Evolutionary conservation across 2,888 invertebrate species (phyloP), one percentile per base, ranked within the genome.

Genomic region (Melanotus villosus): DNA sequence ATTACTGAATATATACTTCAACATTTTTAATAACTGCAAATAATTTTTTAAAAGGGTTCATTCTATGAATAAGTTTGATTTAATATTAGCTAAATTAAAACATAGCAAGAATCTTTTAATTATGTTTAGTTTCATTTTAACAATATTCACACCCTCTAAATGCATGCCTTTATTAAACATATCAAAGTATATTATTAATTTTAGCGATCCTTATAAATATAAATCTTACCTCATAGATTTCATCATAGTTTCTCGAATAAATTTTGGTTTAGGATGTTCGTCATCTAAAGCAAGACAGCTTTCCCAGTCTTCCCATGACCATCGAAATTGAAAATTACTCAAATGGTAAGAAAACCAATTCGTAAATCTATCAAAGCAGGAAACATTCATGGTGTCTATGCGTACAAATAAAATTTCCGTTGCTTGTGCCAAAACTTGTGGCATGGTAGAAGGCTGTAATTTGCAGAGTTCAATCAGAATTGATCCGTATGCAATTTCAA

Each of bases 251-350:
- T 99, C 99, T 74, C 92, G 89, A 63, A 98, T 93, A 84, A 99
- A 99, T 81, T 97, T 93, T 0, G 97, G 96, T 77, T 97, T 93
- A 0, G 98, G 98, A 85, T 96, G 94, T 79, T 97, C 95, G 0
- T 89, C 83, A 81, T 96, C 96, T 19, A 96, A 86, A 73, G 92
- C 89, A n/a, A 95, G 86, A 79, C 95, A 95, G 10, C 92, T 91
- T 80, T 94, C 93, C 97, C 97, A 97, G 81, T 97, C 97, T 75
- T 96, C 96, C 99, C 99, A 99, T 1, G 96, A 96, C 99, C 99
- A 99, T 60, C 97, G 92, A 84, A 97, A 99, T 85, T 99, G 98
- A 84, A 99, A 99, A 87, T 99, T 99, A 84, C 98, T 98, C 85
- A 99, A 88, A 85, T 99, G 99, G 84, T 99, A 99, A 0, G 96